A percentile compares a stretch with the other conserved stretches of the same genome.
Evolutionary conservation across 1,140 invertebrate species (phyloP).

Genomic region (Ceratosolen fusciceps): DNA sequence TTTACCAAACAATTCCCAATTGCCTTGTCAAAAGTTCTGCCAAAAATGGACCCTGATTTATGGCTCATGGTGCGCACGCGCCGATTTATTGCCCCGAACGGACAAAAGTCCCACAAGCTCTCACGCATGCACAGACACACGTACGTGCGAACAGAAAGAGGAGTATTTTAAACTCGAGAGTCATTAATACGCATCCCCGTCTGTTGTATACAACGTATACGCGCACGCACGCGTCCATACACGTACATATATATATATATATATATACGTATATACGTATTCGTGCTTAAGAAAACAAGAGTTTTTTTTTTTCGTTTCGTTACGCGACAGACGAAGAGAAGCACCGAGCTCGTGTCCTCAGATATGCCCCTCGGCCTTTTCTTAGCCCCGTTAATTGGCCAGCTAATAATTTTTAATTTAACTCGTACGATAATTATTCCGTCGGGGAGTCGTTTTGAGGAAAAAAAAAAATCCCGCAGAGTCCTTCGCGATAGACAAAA

Average conservation of each 20-base stretch:
- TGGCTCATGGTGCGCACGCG: slow-evolving; percentile 50
- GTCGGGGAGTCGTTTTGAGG: no score
- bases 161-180: slow-evolving; percentile 43
- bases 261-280: neutral
- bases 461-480: no score
- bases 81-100: slow-evolving; percentile 54
- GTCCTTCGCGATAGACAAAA: no score
- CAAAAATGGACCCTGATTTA: slow-evolving; percentile 63
- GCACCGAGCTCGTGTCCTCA: no score
- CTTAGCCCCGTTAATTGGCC: no score
- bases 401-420: no score
- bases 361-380: no score
- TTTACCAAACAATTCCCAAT: slow-evolving; percentile 64
- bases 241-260: neutral
- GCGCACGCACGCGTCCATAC: neutral
- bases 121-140: neutral
- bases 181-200: slow-evolving; percentile 41
- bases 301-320: no score
- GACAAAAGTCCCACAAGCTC: slow-evolving; percentile 50
- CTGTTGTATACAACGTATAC: neutral
- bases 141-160: neutral
- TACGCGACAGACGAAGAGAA: no score
- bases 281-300: no score
- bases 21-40: slow-evolving; percentile 62
- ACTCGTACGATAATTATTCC: no score